These are phyloP conservation scores for Glaucomys volans DNA, from an alignment of 2,113 vertebrate genomes.

Conservation along the genomic window DNA sequence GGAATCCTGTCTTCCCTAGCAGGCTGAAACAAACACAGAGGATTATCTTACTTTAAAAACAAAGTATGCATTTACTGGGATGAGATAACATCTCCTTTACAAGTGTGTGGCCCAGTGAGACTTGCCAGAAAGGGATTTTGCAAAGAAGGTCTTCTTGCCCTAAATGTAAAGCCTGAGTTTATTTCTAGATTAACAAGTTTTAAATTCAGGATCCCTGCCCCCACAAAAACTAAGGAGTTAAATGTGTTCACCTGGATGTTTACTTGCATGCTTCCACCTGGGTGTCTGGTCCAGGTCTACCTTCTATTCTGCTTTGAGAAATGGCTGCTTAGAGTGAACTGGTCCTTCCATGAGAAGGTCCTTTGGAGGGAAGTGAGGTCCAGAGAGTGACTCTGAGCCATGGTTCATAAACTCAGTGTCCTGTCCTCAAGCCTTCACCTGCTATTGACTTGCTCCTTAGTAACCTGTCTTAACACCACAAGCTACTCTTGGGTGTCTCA, in stretches of 20 bases:
- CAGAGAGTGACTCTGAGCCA: not conserved
- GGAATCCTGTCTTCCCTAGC: not conserved
- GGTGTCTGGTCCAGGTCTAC: not conserved
- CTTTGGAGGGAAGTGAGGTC: not conserved
- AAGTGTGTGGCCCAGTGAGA: conserved; percentile 11
- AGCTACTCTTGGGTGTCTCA: not conserved
- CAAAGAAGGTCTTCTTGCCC: conserved; percentile 16
- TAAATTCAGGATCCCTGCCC: not conserved
- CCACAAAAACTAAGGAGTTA: not conserved
- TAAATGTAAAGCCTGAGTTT: conserved; percentile 11
- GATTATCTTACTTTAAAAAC: conserved; percentile 24
- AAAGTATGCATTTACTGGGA: not conserved
- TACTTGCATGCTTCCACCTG: not conserved
- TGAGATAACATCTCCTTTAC: not conserved
- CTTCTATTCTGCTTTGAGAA: not conserved
- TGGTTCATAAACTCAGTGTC: not conserved
- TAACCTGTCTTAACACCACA: not conserved
- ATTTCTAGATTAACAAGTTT: not conserved
- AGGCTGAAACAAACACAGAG: not conserved
- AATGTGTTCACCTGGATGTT: not conserved
- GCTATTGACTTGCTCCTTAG: not conserved
- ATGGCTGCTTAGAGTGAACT: not conserved
- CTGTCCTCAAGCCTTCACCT: not conserved
- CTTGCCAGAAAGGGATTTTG: not conserved
- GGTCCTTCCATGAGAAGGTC: not conserved